Evolutionary conservation across 2,888 invertebrate genomes (phyloP), one percentile per base, ranked within the genome.

Genomic region (Coelinius sp.): DNA sequence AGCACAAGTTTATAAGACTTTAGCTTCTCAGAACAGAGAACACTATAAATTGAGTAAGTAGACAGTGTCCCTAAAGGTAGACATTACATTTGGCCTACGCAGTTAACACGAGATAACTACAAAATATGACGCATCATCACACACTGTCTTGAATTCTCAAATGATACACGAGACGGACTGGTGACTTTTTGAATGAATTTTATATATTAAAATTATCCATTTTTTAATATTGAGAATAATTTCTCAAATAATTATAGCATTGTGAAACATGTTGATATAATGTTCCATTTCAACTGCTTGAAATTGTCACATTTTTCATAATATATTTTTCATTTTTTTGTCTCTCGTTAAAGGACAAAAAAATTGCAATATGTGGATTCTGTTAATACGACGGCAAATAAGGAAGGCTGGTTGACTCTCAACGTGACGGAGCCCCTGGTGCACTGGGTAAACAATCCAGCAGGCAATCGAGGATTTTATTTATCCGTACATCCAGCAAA

Each of bases 401-500:
- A 92, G 74, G 93, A 94, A 77, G 97, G 97, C 7, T 97, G 97
- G 97, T 86, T 97, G 72, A 93, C 94, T 80, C 87, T 97, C 77
- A 97, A 97, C 87, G 92, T 96, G 46, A 96, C 95, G 1, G 90
- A 90, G 64, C 93, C 95, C 4, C 89, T 96, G 49, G 89, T 91
- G 0, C 90, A 92, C 62, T 98, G 97, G 97, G 91, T 96, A 75
- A 90, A 91, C 17, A 92, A 93, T 78, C 94, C 95, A 0, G 90
- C 92, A 22, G 92, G 93, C 73, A 98, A 98, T 88, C 92, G 93
- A 73, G 98, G 97, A 25, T 91, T 98, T 71, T 95, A 95, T 88
- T 90, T 95, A 76, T 94, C 94, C 1, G 92, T 95, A 41, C 94
- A 94, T 88, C 92, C 93, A 44, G 90, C 92, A 67, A 91, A 92